These are phyloP conservation scores for Scytalopus superciliaris DNA, from an alignment of 2,113 vertebrate species.

Conservation along the genomic window DNA sequence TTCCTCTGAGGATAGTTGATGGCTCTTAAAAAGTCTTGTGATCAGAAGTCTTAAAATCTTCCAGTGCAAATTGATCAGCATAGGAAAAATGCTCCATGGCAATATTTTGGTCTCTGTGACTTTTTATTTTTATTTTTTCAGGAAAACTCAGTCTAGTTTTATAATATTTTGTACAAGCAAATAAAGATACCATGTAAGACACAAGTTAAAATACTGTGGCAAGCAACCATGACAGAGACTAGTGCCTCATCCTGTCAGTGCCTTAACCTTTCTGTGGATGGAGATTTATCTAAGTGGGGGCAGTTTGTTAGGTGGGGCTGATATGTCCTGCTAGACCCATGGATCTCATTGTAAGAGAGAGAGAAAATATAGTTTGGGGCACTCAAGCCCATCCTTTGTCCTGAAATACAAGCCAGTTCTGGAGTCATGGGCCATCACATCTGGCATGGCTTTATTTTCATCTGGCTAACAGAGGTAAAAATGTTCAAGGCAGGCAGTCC, in stretches of 20 bases:
- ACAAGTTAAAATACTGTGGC: background rate
- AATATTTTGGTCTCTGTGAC: background rate
- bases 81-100: background rate
- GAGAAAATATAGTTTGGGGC: background rate
- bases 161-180: background rate
- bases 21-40: background rate
- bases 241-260: background rate
- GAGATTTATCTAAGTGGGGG: background rate
- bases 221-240: background rate
- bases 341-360: background rate
- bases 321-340: background rate
- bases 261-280: background rate
- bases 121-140: background rate
- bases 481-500: too few species aligned
- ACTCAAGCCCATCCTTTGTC: background rate
- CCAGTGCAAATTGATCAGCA: background rate
- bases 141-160: background rate
- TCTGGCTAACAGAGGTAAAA: too few species aligned
- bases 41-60: conserved; percentile 3
- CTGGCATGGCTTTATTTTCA: too few species aligned
- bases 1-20: background rate
- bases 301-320: background rate
- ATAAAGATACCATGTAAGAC: background rate
- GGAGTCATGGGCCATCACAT: background rate
- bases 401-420: background rate